phyloP scores from a whole-genome alignment of 2,113 vertebrate species.

The Eulemur rufifrons region DNA sequence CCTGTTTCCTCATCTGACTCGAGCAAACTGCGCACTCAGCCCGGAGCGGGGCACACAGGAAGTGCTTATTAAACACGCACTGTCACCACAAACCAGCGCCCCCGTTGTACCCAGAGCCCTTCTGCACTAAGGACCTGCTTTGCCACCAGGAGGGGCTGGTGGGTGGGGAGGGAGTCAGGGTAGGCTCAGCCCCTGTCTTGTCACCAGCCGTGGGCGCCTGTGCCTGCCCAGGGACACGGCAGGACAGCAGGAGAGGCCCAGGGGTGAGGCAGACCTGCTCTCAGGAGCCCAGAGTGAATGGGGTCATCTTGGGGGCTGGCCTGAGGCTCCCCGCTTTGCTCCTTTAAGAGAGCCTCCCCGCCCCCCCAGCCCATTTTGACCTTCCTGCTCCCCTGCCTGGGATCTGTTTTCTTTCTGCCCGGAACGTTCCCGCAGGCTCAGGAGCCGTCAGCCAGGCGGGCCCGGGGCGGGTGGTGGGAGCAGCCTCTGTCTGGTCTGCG shows the following conservation, averaged over 20 bases:
- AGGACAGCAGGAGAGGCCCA: not conserved
- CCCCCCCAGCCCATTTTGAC: not conserved
- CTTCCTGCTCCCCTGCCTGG: not conserved
- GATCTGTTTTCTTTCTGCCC: not conserved
- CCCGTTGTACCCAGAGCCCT: not conserved
- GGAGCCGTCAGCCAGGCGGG: not conserved
- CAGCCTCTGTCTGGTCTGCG: fast-evolving
- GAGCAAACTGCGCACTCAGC: not conserved
- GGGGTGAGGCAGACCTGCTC: not conserved
- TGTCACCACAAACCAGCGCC: not conserved
- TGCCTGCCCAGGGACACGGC: too few relatives aligned
- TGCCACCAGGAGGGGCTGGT: not conserved
- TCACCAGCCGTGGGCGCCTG: too few relatives aligned
- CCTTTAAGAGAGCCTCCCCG: not conserved
- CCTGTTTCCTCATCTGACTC: not conserved
- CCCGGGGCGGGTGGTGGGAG: not conserved
- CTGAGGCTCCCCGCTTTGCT: not conserved
- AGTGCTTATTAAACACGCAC: fast-evolving
- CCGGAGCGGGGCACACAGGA: not conserved
- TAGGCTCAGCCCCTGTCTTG: too few relatives aligned
- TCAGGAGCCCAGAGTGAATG: not conserved
- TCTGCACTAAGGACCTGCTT: not conserved
- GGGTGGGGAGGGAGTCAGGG: too few relatives aligned
- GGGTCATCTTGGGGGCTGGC: not conserved
- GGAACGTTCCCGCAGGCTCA: fast-evolving